Conservation (phyloP, 1,140 invertebrate species). For the Drosophila tropicalis region DNA sequence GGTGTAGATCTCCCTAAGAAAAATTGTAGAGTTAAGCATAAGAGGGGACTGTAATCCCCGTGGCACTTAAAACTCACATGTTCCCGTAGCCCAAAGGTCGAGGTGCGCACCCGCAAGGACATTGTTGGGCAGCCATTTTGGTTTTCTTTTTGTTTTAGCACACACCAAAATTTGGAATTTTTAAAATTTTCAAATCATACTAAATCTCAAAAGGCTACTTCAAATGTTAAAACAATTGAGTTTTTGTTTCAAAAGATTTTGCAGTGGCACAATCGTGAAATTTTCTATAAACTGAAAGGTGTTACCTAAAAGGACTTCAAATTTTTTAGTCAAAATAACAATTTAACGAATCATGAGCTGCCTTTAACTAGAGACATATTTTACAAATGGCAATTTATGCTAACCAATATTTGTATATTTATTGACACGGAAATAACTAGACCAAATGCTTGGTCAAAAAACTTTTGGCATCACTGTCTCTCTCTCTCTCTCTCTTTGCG, state of each 20-base stretch:
- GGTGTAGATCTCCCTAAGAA: constrained; percentile 91
- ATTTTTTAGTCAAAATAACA: no score
- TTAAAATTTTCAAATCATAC: background rate
- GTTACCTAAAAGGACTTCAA: no score
- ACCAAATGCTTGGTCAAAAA: background rate
- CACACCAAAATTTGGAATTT: no score
- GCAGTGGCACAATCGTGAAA: no score
- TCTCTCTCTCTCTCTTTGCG: no score
- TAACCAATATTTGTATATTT: background rate
- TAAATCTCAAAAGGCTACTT: background rate
- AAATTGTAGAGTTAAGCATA: background rate
- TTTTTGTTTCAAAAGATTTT: no score
- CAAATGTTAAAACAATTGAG: background rate
- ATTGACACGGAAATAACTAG: constrained; percentile 8
- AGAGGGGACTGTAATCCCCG: background rate
- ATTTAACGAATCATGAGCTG: no score
- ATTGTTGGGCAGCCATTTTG: constrained; percentile 2
- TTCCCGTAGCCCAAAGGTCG: background rate
- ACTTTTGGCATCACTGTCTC: background rate
- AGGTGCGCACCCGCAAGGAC: background rate
- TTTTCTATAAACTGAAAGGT: no score
- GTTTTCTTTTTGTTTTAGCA: background rate
- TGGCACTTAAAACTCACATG: background rate
- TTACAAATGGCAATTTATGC: background rate
- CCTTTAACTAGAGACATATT: background rate